Conservation (phyloP, 2,888 invertebrate species). For the Caenorhabditis sinica region DNA sequence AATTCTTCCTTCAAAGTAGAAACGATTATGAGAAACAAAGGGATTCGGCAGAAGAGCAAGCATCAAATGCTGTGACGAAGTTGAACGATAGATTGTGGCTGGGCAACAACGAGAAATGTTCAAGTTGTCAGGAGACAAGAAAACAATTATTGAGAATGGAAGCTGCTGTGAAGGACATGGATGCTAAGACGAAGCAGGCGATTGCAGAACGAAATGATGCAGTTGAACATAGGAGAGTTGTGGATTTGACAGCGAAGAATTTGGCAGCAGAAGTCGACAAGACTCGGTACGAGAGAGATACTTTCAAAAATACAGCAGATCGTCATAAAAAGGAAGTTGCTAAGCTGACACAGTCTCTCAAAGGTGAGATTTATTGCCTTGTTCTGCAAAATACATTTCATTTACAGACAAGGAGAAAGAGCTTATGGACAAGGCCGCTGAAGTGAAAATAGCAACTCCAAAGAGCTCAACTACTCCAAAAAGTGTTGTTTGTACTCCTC, state of each 20-base stretch:
- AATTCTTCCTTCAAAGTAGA: slow-evolving; percentile 16
- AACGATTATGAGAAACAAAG: slow-evolving; percentile 28
- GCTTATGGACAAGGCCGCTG: slow-evolving; percentile 10
- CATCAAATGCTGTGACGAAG: slow-evolving; percentile 43
- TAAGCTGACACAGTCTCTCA: slow-evolving; percentile 25
- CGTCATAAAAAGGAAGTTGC: slow-evolving; percentile 32
- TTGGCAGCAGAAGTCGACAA: slow-evolving; percentile 49
- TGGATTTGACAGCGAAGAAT: slow-evolving; percentile 33
- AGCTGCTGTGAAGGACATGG: slow-evolving; percentile 51
- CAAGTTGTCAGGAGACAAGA: slow-evolving; percentile 52
- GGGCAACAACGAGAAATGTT: slow-evolving; percentile 58
- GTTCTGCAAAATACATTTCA: background rate
- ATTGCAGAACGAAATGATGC: slow-evolving; percentile 29
- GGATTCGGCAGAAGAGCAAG: slow-evolving; percentile 20
- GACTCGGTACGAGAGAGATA: slow-evolving; percentile 48
- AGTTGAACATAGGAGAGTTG: slow-evolving; percentile 4
- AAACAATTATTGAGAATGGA: slow-evolving; percentile 43
- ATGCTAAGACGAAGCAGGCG: slow-evolving; percentile 29
- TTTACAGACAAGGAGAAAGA: slow-evolving; percentile 41
- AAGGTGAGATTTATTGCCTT: background rate
- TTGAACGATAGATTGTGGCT: slow-evolving; percentile 59
- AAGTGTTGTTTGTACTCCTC: slow-evolving; percentile 44
- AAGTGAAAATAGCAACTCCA: slow-evolving; percentile 12
- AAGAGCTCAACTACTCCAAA: slow-evolving; percentile 12
- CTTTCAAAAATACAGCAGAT: slow-evolving; percentile 44